Evolutionary conservation across 2,113 vertebrate species (phyloP).

Genomic region (Raja brachyura): DNA sequence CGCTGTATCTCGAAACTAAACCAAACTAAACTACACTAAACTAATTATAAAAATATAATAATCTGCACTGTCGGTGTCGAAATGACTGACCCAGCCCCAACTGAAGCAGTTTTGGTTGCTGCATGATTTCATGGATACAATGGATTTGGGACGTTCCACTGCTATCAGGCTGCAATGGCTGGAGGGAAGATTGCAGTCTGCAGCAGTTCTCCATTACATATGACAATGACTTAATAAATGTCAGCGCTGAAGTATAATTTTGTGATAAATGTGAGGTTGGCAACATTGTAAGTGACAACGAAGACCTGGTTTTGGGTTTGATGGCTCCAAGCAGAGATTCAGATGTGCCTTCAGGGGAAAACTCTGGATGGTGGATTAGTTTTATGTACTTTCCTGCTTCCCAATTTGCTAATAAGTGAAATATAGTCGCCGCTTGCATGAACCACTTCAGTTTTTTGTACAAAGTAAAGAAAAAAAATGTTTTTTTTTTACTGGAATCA

Average conservation of each 20-base stretch:
- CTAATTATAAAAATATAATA: neutral
- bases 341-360: slow-evolving; percentile 26
- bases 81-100: neutral
- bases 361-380: neutral
- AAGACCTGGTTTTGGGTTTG: neutral
- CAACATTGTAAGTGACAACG: slow-evolving; percentile 12
- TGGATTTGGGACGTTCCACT: too few species aligned
- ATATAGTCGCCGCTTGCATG: neutral
- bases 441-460: neutral
- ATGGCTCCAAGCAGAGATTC: slow-evolving; percentile 1
- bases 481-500: neutral
- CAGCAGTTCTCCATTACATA: neutral
- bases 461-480: neutral
- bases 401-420: slow-evolving; percentile 2
- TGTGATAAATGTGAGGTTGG: neutral
- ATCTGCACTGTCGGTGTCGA: neutral
- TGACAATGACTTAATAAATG: slow-evolving; percentile 14
- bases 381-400: neutral
- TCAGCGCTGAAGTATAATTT: neutral
- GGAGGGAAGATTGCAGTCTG: neutral
- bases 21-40: too few species aligned
- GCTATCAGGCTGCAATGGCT: neutral
- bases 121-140: neutral
- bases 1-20: too few species aligned
- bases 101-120: neutral